Base-by-base conservation (phyloP, 1,140 invertebrate species). In the Meloidogyne exigua region DNA sequence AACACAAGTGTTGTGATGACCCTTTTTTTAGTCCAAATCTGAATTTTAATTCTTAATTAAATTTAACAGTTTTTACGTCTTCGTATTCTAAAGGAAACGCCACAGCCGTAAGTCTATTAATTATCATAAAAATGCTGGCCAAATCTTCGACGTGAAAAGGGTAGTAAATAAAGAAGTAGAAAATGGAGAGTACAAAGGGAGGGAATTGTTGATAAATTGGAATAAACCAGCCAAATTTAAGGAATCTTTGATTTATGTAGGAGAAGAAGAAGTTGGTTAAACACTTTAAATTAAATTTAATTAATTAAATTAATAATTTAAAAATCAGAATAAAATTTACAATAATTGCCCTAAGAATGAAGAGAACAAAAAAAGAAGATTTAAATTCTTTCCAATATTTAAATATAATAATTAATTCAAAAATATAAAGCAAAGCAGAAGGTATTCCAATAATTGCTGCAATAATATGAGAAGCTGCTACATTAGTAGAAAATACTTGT, bases 141-240 rank as follows among this genome's bases (percentile, higher is more conserved):
- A 68, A n/a, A 10, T 68, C 39, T n/a, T 68, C 66, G n/a, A 42
- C 66, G 9, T 68, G 66, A 21, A 68, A 68, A 32, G 66, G 66
- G 10, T 68, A 68, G 21, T 68, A 68, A n/a, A 68, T 68, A 13
- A 42, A 68, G 21, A 68, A 68, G 66, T 68, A 68, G 66, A 68
- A 42, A n/a, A 68, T 18, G 18, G 66, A 18, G 21, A 68, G 66
- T n/a, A 68, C 21, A 23, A 68, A 18, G 21, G 28, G 23, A 18
- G 66, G 66, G 21, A 68, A 9, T n/a, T 32, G 39, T 42, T 68
- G 28, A 21, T 68, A 68, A 18, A 68, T n/a, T 7, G 28, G 66
- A 9, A 68, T 32, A n/a, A 68, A 68, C 66, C 28, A 42, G 10
- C 66, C 66, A 7, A 68, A 10, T 32, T 32, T 42, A 21, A 32